Evolutionary conservation across 2,797 vertebrate species (phyloP).

Genomic region (Otus scops): DNA sequence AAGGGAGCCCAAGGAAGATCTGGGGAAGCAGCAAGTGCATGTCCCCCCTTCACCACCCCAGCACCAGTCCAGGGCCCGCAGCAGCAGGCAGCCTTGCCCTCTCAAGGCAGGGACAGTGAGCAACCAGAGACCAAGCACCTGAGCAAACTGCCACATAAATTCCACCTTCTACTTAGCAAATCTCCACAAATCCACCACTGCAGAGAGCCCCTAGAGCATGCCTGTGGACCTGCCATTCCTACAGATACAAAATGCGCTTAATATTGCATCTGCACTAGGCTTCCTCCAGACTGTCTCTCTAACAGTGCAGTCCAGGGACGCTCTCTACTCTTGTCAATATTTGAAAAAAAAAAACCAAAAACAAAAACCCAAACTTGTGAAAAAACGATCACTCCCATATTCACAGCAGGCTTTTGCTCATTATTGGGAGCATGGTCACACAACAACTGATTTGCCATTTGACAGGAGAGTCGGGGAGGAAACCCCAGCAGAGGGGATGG

Average conservation of each 20-base stretch:
- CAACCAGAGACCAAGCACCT: background rate
- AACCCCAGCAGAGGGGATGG: fast-evolving
- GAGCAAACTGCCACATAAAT: background rate
- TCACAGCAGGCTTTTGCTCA: background rate
- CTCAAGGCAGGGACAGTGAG: background rate
- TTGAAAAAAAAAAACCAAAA: background rate
- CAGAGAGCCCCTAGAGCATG: background rate
- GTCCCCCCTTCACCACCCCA: background rate
- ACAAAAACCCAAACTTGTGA: too few species aligned
- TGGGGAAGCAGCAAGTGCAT: background rate
- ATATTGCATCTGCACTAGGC: fast-evolving
- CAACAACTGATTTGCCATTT: background rate
- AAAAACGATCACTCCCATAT: background rate
- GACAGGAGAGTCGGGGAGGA: background rate
- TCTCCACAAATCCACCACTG: background rate
- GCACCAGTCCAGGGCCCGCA: background rate
- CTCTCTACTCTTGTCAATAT: background rate
- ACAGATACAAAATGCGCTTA: background rate
- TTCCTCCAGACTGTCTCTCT: background rate
- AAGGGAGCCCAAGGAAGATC: background rate
- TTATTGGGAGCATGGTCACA: background rate
- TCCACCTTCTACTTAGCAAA: background rate
- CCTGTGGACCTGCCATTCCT: background rate
- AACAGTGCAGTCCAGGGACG: background rate
- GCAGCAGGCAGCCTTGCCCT: background rate